Conservation (phyloP, 2,888 invertebrate genomes). For the Pelosia muscerda region DNA sequence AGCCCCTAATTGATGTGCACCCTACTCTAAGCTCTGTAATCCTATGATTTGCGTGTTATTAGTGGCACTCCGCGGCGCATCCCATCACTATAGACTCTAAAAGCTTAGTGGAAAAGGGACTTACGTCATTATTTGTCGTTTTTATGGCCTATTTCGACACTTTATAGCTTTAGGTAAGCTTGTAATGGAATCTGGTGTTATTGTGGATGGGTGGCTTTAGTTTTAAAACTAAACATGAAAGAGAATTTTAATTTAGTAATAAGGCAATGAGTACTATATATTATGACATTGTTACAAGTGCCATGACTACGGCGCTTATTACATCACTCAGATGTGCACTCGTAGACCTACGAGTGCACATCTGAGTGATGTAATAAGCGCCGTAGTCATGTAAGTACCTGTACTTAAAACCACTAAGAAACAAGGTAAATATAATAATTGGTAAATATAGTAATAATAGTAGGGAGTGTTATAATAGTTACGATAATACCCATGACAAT, state of each 20-base stretch:
- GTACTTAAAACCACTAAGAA: no score
- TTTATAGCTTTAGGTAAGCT: conserved; percentile 31
- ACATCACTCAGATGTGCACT: no score
- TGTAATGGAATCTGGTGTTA: conserved; percentile 18
- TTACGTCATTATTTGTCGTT: conserved; percentile 53
- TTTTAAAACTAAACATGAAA: background rate
- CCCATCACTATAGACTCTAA: conserved; percentile 41
- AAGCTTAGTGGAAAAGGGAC: conserved; percentile 12
- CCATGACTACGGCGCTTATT: no score
- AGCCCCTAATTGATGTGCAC: conserved; percentile 24
- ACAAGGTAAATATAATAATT: no score
- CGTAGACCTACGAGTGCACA: no score
- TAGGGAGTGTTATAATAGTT: no score
- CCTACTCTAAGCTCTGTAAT: conserved; percentile 55
- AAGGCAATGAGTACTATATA: background rate
- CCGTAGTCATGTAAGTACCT: no score
- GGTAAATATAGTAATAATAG: no score
- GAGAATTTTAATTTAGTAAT: background rate
- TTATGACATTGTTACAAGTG: no score
- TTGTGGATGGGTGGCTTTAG: conserved; percentile 12
- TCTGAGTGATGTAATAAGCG: no score
- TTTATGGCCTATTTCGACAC: conserved; percentile 40
- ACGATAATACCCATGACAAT: no score
- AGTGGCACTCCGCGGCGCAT: conserved; percentile 52
- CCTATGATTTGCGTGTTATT: conserved; percentile 75